phyloP scores from a whole-genome alignment of 2,113 vertebrate genomes.

The Rissa tridactyla region DNA sequence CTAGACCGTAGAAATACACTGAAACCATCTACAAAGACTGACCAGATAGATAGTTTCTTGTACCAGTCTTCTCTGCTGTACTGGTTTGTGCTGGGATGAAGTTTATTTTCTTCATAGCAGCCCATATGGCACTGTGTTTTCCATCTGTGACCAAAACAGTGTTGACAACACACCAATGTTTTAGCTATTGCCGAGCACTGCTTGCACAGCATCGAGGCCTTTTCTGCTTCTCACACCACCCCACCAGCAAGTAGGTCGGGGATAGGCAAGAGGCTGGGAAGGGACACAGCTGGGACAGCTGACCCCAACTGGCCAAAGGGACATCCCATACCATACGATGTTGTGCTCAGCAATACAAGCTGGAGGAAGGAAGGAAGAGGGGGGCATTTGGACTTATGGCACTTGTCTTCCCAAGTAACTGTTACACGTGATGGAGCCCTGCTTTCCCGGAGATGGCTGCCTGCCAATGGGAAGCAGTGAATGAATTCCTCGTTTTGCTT shows the following conservation, averaged over 20 bases:
- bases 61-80: neutral
- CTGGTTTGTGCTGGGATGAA: neutral
- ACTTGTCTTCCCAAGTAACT: neutral
- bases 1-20: neutral
- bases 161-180: neutral
- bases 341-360: neutral
- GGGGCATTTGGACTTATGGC: rapidly evolving
- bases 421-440: rapidly evolving
- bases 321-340: rapidly evolving
- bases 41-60: neutral
- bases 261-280: neutral
- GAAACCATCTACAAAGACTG: neutral
- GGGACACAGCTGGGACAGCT: neutral
- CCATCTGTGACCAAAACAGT: neutral
- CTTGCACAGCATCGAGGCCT: neutral
- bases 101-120: neutral
- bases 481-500: neutral
- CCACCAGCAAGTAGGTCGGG: neutral
- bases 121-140: rapidly evolving
- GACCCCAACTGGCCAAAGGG: neutral
- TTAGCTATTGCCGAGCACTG: neutral
- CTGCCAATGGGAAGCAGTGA: rapidly evolving
- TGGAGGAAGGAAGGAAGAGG: neutral
- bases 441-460: neutral
- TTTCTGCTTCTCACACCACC: neutral